phyloP scores from a whole-genome alignment of 35 echinoderm and acorn worm species.

The Apostichopus japonicus region DNA sequence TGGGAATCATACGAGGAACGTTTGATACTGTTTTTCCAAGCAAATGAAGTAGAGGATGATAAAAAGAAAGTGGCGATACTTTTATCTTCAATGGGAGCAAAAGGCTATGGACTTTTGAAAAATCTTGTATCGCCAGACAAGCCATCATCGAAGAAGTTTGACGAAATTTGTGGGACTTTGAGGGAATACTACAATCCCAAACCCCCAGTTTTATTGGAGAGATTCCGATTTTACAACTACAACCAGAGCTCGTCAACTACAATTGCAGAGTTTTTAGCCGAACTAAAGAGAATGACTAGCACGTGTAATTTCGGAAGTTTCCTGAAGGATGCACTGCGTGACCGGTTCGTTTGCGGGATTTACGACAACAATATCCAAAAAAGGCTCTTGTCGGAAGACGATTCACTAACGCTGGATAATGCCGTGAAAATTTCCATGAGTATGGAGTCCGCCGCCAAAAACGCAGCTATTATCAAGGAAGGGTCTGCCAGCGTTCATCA shows the following conservation, averaged over 20 bases:
- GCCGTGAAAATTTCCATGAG: not conserved
- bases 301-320: not conserved
- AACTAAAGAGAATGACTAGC: constrained; percentile 18
- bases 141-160: not conserved
- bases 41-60: not conserved
- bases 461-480: constrained; percentile 9
- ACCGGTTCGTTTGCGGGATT: constrained; percentile 4
- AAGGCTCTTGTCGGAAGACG: constrained; percentile 20
- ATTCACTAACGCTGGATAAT: not conserved
- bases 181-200: not conserved
- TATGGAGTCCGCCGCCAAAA: not conserved
- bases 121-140: constrained; percentile 8
- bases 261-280: not conserved
- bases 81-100: constrained; percentile 36
- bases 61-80: not conserved
- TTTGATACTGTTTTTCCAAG: not conserved
- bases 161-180: not conserved
- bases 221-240: constrained; percentile 35
- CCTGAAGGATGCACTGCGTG: too few relatives aligned
- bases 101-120: constrained; percentile 28
- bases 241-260: not conserved
- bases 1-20: too few relatives aligned
- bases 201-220: constrained; percentile 14
- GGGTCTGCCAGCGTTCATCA: not conserved
- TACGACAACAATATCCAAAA: not conserved